These are phyloP conservation scores for Coleophora flavipennella DNA, from an alignment of 2,888 invertebrate genomes.

Conservation along the genomic window DNA sequence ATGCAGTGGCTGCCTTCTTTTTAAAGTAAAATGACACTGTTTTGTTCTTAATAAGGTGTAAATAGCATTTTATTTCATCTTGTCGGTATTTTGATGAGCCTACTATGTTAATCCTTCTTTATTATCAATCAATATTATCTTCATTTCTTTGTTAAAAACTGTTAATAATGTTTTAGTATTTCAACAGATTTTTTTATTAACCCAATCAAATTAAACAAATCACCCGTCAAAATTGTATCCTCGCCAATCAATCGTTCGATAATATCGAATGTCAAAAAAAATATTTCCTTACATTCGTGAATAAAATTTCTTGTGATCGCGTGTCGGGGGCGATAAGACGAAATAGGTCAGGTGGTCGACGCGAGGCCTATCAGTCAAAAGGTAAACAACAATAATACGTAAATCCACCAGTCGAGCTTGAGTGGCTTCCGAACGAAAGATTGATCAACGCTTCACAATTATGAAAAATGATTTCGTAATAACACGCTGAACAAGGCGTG, in stretches of 20 bases:
- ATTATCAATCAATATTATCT: too few relatives aligned
- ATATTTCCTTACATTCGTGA: constrained; percentile 15
- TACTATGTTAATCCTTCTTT: too few relatives aligned
- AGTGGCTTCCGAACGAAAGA: constrained; percentile 63
- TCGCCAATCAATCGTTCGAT: constrained; percentile 6
- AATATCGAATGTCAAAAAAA: constrained; percentile 17
- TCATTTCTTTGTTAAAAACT: too few relatives aligned
- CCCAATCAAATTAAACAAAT: not conserved
- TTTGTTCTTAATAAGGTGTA: not conserved
- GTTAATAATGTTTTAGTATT: too few relatives aligned
- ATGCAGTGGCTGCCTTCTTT: constrained; percentile 14
- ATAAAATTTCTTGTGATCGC: constrained; percentile 30
- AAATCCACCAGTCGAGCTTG: constrained; percentile 45
- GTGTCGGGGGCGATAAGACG: constrained; percentile 42
- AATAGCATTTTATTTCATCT: not conserved
- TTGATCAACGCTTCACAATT: constrained; percentile 60
- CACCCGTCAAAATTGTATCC: not conserved
- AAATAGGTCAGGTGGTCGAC: constrained; percentile 39
- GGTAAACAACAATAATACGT: constrained; percentile 52
- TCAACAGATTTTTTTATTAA: too few relatives aligned
- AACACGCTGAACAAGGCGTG: constrained; percentile 17
- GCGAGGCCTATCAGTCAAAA: constrained; percentile 49
- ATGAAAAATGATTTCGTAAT: constrained; percentile 62
- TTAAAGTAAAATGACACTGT: not conserved
- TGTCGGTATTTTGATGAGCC: too few relatives aligned